Percentiles rank a stretch among this genome's conserved stretches.
phyloP scores from a whole-genome alignment of 2,888 invertebrate genomes.

The Acanthosepion lycidas region DNA sequence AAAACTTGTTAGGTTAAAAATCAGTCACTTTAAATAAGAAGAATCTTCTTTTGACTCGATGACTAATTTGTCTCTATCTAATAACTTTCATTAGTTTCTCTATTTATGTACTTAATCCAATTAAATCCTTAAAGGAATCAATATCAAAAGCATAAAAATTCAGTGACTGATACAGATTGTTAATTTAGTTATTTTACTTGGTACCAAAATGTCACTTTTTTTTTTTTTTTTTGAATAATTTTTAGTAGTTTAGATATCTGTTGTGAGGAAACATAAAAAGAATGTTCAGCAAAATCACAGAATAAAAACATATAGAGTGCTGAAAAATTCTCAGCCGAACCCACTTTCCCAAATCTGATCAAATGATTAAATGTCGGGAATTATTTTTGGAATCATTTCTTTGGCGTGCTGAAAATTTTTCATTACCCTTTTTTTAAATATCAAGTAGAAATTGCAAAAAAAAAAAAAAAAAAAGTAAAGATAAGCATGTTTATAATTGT shows the following conservation, averaged over 20 bases:
- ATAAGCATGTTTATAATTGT: too few species aligned
- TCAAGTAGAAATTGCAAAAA: too few species aligned
- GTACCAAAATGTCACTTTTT: background rate
- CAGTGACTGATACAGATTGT: background rate
- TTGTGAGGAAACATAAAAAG: background rate
- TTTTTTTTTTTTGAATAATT: slow-evolving; percentile 67
- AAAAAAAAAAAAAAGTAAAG: too few species aligned
- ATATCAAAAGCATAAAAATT: slow-evolving; percentile 77
- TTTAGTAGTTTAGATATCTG: background rate
- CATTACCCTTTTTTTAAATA: too few species aligned
- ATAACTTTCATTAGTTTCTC: slow-evolving; percentile 1
- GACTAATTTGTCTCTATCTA: background rate
- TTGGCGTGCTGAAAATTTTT: too few species aligned
- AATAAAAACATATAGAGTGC: too few species aligned
- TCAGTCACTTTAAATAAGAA: background rate
- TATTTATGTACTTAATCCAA: slow-evolving; percentile 10
- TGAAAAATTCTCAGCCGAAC: too few species aligned
- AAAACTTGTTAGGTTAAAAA: background rate
- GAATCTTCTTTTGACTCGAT: background rate
- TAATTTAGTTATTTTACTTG: background rate
- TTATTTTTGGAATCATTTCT: too few species aligned
- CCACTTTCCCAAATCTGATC: too few species aligned
- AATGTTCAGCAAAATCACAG: too few species aligned
- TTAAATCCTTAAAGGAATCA: background rate
- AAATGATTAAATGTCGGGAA: too few species aligned